Conservation (phyloP, 2,113 vertebrate species). For the Tragelaphus buxtoni region DNA sequence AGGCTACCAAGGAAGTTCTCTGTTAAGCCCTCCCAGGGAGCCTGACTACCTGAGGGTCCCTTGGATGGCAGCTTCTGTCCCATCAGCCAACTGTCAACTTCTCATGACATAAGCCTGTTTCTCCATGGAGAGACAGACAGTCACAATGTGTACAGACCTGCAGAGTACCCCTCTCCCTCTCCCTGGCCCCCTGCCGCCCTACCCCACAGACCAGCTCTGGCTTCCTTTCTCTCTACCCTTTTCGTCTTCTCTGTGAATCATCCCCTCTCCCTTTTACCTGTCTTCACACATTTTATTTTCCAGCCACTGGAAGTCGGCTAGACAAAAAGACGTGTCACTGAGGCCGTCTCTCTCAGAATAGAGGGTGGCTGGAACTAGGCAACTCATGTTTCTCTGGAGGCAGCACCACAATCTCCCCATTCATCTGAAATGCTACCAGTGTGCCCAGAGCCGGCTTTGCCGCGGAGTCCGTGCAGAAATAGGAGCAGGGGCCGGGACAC, state of each 20-base stretch:
- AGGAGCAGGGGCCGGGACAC: background rate
- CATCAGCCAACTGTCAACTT: background rate
- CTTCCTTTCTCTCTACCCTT: background rate
- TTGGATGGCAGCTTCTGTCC: background rate
- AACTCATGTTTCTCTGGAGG: background rate
- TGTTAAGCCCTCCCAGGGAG: background rate
- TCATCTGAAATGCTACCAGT: background rate
- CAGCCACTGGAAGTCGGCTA: background rate
- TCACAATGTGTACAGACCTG: no score
- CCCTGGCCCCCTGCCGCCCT: rapidly evolving
- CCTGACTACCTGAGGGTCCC: background rate
- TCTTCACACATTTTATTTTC: constrained; percentile 36
- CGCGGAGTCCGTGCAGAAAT: background rate
- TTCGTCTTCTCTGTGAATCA: background rate
- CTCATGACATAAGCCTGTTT: background rate
- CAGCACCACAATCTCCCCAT: background rate
- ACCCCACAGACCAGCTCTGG: background rate
- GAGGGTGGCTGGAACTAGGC: background rate
- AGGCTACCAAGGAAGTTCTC: background rate
- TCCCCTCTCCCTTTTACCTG: background rate
- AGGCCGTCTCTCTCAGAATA: constrained; percentile 1
- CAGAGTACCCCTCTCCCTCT: background rate
- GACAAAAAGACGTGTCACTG: background rate
- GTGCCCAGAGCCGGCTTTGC: background rate
- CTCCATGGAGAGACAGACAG: background rate